Percentiles rank a stretch among this genome's conserved stretches.
These are phyloP conservation scores for Hassar affinis DNA, from an alignment of 2,113 vertebrate species.

Conservation along the genomic window DNA sequence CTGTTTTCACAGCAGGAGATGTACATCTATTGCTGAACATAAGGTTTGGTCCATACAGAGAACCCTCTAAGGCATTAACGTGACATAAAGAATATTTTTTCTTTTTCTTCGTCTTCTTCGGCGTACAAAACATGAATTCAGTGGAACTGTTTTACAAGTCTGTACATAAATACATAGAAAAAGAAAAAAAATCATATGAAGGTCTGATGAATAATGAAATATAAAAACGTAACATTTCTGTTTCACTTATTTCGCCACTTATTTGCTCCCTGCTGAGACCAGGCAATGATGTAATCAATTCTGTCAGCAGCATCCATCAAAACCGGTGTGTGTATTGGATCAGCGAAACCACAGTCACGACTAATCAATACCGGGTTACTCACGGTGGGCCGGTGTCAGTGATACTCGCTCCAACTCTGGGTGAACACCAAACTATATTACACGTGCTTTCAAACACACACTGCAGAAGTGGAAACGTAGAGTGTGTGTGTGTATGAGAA, in stretches of 20 bases:
- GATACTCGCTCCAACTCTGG: background rate
- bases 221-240: too few species aligned
- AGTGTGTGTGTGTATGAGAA: background rate
- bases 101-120: background rate
- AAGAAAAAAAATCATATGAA: background rate
- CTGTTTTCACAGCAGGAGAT: constrained; percentile 18
- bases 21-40: too few species aligned
- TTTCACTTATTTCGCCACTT: too few species aligned
- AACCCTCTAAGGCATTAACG: background rate
- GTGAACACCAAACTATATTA: background rate
- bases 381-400: background rate
- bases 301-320: constrained; percentile 21
- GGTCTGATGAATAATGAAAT: too few species aligned
- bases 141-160: background rate
- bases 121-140: background rate
- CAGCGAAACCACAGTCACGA: constrained; percentile 10
- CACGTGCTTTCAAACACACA: background rate
- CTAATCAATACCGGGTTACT: background rate
- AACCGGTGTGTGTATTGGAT: background rate
- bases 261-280: background rate
- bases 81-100: background rate
- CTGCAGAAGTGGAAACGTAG: background rate
- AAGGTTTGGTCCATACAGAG: background rate
- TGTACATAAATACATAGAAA: background rate
- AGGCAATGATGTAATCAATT: too few species aligned